Conservation (phyloP, 2,888 invertebrate species). For the Lycaena phlaeas region DNA sequence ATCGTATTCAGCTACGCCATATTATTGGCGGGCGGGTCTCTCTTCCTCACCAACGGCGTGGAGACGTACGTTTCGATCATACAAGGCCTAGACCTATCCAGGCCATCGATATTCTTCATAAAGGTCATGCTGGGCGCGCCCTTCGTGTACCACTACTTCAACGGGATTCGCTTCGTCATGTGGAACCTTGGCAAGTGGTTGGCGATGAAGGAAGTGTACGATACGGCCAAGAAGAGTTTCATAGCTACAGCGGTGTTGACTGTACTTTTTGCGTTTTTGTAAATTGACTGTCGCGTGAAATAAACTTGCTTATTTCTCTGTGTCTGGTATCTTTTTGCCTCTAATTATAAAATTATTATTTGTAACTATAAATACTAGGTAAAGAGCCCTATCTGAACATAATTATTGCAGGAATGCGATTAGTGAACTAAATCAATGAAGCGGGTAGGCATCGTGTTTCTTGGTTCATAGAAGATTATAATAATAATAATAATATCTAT, state of each 20-base stretch:
- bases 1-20: slow-evolving; percentile 33
- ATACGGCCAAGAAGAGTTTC: slow-evolving; percentile 28
- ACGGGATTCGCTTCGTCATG: slow-evolving; percentile 41
- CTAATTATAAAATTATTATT: too few relatives aligned
- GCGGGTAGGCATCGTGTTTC: too few relatives aligned
- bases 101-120: slow-evolving; percentile 24
- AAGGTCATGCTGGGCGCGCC: slow-evolving; percentile 40
- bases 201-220: slow-evolving; percentile 29
- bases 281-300: too few relatives aligned
- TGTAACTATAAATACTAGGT: too few relatives aligned
- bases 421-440: too few relatives aligned
- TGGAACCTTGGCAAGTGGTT: slow-evolving; percentile 39
- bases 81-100: slow-evolving; percentile 41
- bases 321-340: too few relatives aligned
- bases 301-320: too few relatives aligned
- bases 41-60: slow-evolving; percentile 46
- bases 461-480: too few relatives aligned
- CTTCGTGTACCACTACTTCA: slow-evolving; percentile 46
- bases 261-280: slow-evolving; percentile 29
- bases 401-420: too few relatives aligned
- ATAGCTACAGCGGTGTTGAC: slow-evolving; percentile 21
- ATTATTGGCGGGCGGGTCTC: slow-evolving; percentile 31
- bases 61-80: slow-evolving; percentile 46
- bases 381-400: too few relatives aligned
- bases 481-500: too few relatives aligned